Evolutionary conservation across 2,888 invertebrate genomes (phyloP).

Genomic region (Sclerodermus sp.): DNA sequence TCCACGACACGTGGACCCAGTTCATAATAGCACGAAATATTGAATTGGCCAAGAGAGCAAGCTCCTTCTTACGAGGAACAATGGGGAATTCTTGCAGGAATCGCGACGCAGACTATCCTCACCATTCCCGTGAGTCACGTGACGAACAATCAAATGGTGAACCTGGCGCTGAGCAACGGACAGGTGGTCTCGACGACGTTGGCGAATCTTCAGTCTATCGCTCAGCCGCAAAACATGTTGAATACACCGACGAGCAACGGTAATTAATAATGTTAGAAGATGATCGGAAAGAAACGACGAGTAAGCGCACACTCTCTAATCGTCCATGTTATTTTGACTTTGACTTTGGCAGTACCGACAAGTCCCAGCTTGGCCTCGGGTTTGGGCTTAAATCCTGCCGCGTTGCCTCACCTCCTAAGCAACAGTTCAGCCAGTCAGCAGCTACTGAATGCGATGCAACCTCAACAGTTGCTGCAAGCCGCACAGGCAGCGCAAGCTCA

Average conservation of each 20-base stretch:
- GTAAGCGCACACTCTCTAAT: no score
- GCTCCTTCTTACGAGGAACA: no score
- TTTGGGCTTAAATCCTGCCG: conserved; percentile 67
- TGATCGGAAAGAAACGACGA: no score
- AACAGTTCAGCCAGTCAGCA: conserved; percentile 73
- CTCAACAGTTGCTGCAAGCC: conserved; percentile 63
- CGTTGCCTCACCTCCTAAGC: conserved; percentile 73
- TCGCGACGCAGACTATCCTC: conserved; percentile 92
- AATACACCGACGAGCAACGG: conserved; percentile 60
- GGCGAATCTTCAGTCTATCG: conserved; percentile 77
- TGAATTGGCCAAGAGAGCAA: conserved; percentile 16
- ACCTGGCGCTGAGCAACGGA: conserved; percentile 80
- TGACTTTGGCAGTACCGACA: conserved; percentile 61
- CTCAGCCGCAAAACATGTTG: conserved; percentile 70
- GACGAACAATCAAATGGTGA: conserved; percentile 74
- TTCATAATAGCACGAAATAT: conserved; percentile 37
- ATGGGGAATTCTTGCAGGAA: conserved; percentile 76
- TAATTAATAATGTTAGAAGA: no score
- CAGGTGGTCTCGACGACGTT: conserved; percentile 84
- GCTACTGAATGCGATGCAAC: conserved; percentile 73
- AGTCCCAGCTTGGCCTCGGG: conserved; percentile 70
- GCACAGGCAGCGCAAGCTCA: conserved; percentile 52
- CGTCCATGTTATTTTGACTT: no score
- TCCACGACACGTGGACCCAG: conserved; percentile 37
- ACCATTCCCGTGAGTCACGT: conserved; percentile 93